These are phyloP conservation scores for Mormyrus hasselquistii DNA, from an alignment of 2,797 vertebrate genomes.

Conservation along the genomic window DNA sequence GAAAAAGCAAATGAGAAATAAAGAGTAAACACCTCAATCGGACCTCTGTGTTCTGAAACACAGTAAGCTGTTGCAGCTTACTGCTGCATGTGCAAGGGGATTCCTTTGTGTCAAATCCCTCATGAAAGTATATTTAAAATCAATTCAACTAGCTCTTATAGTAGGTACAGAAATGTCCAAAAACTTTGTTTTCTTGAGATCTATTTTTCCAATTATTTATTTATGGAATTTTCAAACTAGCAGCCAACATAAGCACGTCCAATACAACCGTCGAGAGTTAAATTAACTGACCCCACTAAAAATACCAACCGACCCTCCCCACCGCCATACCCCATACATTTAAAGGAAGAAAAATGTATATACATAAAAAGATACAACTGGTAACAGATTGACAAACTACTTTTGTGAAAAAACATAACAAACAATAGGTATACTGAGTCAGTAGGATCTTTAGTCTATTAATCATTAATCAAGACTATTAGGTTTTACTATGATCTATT, in stretches of 20 bases:
- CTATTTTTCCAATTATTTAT: not conserved
- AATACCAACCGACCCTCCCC: not conserved
- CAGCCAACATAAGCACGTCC: not conserved
- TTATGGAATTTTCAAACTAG: not conserved
- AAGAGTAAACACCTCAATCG: not conserved
- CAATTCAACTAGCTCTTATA: not conserved
- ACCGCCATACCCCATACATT: not conserved
- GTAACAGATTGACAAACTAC: not conserved
- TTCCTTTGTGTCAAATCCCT: not conserved
- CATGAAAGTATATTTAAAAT: not conserved
- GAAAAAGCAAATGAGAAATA: not conserved
- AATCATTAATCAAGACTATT: not conserved
- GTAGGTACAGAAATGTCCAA: not conserved
- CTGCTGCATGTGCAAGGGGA: not conserved
- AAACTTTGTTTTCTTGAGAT: not conserved
- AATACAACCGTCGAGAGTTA: not conserved
- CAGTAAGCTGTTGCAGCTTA: not conserved
- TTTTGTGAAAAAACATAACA: not conserved
- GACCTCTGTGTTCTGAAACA: not conserved
- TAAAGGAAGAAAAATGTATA: not conserved
- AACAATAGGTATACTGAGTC: not conserved
- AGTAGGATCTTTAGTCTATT: not conserved
- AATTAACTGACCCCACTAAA: not conserved
- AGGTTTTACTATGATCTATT: not conserved
- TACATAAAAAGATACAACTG: not conserved